Evolutionary conservation across 2,888 invertebrate species (phyloP).

Genomic region (Zaprionus obscuricornis): DNA sequence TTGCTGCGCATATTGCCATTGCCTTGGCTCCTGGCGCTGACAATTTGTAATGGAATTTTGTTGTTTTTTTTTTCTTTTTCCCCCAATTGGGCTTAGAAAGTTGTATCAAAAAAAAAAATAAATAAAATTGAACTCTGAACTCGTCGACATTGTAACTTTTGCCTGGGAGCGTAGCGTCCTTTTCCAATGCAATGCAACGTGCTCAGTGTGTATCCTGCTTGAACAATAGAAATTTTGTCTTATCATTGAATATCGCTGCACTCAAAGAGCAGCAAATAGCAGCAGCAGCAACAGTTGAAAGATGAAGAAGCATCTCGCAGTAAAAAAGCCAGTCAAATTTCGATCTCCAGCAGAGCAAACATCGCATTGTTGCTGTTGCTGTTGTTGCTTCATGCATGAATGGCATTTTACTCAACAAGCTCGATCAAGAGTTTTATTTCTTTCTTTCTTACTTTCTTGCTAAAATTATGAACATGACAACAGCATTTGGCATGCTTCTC

Average conservation of each 20-base stretch:
- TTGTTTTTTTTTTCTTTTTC: constrained; percentile 20
- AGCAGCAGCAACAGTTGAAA: too few relatives aligned
- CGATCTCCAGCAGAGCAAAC: constrained; percentile 30
- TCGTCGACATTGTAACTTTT: neutral
- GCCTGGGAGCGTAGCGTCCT: constrained; percentile 44
- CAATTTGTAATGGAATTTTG: constrained; percentile 47
- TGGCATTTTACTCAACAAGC: constrained; percentile 8
- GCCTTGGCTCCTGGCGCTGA: constrained; percentile 34
- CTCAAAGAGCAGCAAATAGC: too few relatives aligned
- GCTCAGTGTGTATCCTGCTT: constrained; percentile 16
- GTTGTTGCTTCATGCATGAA: constrained; percentile 34
- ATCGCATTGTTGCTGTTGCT: constrained; percentile 35
- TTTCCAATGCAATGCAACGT: constrained; percentile 5
- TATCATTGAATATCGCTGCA: constrained; percentile 22
- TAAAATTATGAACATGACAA: constrained; percentile 14
- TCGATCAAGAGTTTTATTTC: too few relatives aligned
- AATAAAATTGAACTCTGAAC: constrained; percentile 53
- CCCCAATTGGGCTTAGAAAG: too few relatives aligned
- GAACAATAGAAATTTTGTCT: constrained; percentile 21
- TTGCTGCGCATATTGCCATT: constrained; percentile 7
- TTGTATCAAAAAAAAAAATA: too few relatives aligned
- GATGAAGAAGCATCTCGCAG: too few relatives aligned
- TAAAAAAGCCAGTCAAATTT: too few relatives aligned
- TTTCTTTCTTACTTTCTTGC: too few relatives aligned
- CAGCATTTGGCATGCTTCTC: constrained; percentile 20